A percentile compares a stretch with the other conserved stretches of the same genome.
Conservation (phyloP, 2,888 invertebrate genomes). For the Cheiracanthium punctorium region DNA sequence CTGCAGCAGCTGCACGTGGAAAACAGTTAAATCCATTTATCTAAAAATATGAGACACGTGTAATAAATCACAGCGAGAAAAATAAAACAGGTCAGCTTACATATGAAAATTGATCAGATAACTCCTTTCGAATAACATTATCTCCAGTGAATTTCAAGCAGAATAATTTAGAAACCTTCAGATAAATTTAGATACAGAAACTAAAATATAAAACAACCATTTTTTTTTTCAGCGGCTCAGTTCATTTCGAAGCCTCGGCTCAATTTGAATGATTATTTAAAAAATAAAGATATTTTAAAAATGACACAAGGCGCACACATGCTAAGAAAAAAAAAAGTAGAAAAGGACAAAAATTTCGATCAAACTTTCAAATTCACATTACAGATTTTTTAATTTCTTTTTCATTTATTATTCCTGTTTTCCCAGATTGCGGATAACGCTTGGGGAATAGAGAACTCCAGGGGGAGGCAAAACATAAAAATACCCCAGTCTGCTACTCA, state of each 20-base stretch:
- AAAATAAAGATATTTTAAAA: too few species aligned
- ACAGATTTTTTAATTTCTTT: not conserved
- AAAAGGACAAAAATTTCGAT: constrained; percentile 21
- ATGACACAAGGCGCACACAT: not conserved
- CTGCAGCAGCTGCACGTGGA: too few species aligned
- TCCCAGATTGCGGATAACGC: constrained; percentile 17
- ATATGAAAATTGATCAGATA: too few species aligned
- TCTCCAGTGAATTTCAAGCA: too few species aligned
- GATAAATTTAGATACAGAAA: not conserved
- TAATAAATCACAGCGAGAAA: too few species aligned
- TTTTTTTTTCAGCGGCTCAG: not conserved
- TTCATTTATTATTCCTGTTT: constrained; percentile 31
- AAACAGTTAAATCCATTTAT: too few species aligned
- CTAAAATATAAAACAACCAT: not conserved
- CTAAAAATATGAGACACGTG: too few species aligned
- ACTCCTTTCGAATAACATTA: too few species aligned
- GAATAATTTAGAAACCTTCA: not conserved
- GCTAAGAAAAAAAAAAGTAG: not conserved
- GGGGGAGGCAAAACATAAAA: constrained; percentile 16
- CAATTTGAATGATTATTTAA: not conserved
- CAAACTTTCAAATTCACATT: constrained; percentile 54
- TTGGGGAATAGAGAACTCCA: not conserved
- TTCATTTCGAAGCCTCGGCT: not conserved
- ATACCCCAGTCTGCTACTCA: constrained; percentile 14
- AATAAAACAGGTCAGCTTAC: too few species aligned